phyloP scores from a whole-genome alignment of 2,888 invertebrate species.

The Thumatha senex region DNA sequence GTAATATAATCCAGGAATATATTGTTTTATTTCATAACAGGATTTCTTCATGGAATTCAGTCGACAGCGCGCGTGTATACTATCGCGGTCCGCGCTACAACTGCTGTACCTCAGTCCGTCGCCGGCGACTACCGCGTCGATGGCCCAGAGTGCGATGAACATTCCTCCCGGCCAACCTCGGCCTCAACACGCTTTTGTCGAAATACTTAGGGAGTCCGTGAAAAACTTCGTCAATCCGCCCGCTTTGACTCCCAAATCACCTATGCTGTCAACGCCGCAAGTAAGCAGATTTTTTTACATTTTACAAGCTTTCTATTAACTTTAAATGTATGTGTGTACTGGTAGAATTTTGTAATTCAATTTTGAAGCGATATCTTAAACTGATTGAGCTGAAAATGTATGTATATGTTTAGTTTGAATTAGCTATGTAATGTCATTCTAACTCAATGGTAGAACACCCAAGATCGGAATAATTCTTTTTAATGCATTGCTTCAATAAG shows the following conservation, averaged over 20 bases:
- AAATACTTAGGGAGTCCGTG: constrained; percentile 93
- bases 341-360: too few relatives aligned
- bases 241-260: constrained; percentile 89
- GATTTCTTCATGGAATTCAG: constrained; percentile 98
- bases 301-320: too few relatives aligned
- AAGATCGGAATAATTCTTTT: too few relatives aligned
- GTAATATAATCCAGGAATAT: too few relatives aligned
- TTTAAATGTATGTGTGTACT: too few relatives aligned
- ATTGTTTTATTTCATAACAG: constrained; percentile 71
- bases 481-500: too few relatives aligned
- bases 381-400: too few relatives aligned
- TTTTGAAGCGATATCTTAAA: too few relatives aligned
- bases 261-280: constrained; percentile 86
- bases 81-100: constrained; percentile 95
- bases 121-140: constrained; percentile 62
- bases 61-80: constrained; percentile 93
- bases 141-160: constrained; percentile 58
- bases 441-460: too few relatives aligned
- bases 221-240: constrained; percentile 95
- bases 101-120: constrained; percentile 87
- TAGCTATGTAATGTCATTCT: too few relatives aligned
- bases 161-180: constrained; percentile 50
- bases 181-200: constrained; percentile 84
- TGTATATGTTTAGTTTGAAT: too few relatives aligned
- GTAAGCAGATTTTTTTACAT: too few relatives aligned